These are phyloP conservation scores for Sarcophaga variegata DNA, from an alignment of 2,888 invertebrate species.

Conservation along the genomic window DNA sequence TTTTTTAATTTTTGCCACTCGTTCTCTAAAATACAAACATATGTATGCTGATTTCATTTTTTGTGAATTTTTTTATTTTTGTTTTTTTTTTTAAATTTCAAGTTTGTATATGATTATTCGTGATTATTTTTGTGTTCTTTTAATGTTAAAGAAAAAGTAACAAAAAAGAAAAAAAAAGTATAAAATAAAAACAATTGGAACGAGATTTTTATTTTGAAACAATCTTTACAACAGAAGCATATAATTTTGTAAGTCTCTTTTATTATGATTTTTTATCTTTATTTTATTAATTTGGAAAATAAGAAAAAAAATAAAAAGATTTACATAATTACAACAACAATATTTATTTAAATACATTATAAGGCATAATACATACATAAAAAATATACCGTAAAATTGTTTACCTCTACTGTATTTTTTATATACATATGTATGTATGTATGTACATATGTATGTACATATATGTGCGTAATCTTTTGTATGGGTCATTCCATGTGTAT, in stretches of 20 bases:
- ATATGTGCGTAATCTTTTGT: not conserved
- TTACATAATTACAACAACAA: not conserved
- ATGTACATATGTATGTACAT: not conserved
- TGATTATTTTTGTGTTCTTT: constrained; percentile 60
- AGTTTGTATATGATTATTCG: constrained; percentile 58
- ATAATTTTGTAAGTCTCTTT: constrained; percentile 57
- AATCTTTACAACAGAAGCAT: constrained; percentile 29
- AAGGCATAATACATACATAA: no score
- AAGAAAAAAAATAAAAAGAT: not conserved
- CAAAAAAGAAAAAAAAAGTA: constrained; percentile 20
- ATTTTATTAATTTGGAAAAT: constrained; percentile 5
- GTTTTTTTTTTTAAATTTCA: constrained; percentile 58
- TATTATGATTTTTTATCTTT: constrained; percentile 24
- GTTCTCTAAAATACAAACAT: constrained; percentile 53
- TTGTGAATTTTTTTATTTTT: constrained; percentile 33
- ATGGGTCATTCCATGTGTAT: constrained; percentile 42
- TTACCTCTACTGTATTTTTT: not conserved
- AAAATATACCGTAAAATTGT: no score
- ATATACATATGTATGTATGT: not conserved
- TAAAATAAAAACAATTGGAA: constrained; percentile 51
- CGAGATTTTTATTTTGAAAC: constrained; percentile 55
- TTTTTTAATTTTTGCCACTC: constrained; percentile 55
- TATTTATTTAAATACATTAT: not conserved
- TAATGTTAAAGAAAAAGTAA: constrained; percentile 19
- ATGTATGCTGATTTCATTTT: constrained; percentile 62